Conservation (phyloP, 2,113 vertebrate species). For the Phyllopteryx taeniolatus region DNA sequence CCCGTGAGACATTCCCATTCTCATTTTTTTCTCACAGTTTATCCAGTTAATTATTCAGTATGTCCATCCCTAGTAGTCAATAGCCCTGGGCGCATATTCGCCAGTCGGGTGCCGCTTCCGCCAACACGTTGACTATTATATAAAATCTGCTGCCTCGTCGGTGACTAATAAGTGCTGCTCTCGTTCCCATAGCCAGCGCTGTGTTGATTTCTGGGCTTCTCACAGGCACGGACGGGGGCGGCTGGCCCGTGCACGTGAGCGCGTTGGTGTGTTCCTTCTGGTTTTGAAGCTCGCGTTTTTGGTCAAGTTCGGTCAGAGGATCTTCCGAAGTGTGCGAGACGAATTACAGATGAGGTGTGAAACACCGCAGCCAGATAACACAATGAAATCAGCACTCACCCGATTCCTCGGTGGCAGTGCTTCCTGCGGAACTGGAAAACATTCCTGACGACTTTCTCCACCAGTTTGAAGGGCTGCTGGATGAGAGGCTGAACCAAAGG, state of each 20-base stretch:
- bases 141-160: conserved; percentile 62
- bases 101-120: conserved; percentile 20
- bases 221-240: conserved; percentile 47
- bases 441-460: conserved; percentile 88
- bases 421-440: conserved; percentile 92
- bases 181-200: conserved; percentile 47
- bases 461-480: conserved; percentile 86
- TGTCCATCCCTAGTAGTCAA: not conserved
- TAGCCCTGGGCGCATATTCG: not conserved
- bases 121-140: conserved; percentile 55
- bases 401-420: conserved; percentile 82
- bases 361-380: not conserved
- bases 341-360: conserved; percentile 24
- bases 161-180: conserved; percentile 72
- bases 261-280: conserved; percentile 21
- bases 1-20: too few species aligned
- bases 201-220: conserved; percentile 57
- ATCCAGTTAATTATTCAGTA: not conserved
- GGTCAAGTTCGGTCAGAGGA: conserved; percentile 12
- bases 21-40: too few species aligned
- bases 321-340: conserved; percentile 6
- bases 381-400: conserved; percentile 74
- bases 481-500: conserved; percentile 85
- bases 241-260: conserved; percentile 33
- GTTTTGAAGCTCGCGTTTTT: conserved; percentile 12